Evolutionary conservation across 2,797 vertebrate genomes (phyloP).

Genomic region (Prunella strophiata): DNA sequence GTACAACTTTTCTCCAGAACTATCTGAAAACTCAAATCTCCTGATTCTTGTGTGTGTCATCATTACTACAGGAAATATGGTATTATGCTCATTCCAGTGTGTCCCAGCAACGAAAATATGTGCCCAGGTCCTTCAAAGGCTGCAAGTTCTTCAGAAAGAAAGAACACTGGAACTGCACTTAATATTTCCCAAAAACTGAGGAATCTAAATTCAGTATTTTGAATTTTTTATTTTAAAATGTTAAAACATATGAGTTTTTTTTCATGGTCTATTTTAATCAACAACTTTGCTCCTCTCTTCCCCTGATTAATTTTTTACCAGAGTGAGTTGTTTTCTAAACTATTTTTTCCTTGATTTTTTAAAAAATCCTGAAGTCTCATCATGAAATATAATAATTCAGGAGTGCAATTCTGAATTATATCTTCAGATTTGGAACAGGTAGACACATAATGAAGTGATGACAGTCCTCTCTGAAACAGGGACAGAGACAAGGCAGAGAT

Average conservation of each 20-base stretch:
- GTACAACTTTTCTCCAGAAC: not conserved
- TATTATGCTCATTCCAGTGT: not conserved
- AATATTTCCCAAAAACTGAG: not conserved
- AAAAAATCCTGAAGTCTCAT: not conserved
- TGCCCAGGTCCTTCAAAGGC: not conserved
- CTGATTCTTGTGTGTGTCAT: not conserved
- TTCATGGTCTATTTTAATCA: not conserved
- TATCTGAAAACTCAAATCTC: not conserved
- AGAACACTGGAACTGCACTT: not conserved
- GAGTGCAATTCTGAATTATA: not conserved
- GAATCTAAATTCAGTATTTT: not conserved
- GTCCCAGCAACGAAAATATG: not conserved
- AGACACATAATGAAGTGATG: not conserved
- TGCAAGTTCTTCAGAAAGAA: not conserved
- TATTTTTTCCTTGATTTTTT: not conserved
- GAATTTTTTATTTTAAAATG: not conserved
- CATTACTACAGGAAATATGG: not conserved
- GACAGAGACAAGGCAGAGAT: not conserved
- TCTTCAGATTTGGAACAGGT: not conserved
- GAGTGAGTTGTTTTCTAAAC: not conserved
- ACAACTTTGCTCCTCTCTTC: not conserved
- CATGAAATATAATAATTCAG: not conserved
- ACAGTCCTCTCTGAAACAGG: not conserved
- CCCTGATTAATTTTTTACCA: not conserved
- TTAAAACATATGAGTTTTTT: rapidly evolving